Evolutionary conservation across 2,113 vertebrate genomes (phyloP).

Genomic region (Sturnus vulgaris): DNA sequence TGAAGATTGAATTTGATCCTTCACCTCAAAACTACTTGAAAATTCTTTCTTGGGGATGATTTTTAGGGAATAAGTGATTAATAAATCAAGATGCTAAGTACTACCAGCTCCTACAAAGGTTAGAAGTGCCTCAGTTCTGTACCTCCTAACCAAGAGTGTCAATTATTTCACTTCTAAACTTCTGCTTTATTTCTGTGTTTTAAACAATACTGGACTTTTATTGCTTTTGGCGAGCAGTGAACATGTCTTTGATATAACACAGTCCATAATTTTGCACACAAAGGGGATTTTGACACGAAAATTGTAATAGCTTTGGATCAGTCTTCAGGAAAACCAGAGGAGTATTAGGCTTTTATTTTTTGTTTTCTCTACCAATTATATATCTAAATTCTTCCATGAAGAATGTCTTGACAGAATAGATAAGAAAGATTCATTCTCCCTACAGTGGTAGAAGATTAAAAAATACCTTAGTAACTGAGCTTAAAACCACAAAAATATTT

Average conservation of each 20-base stretch:
- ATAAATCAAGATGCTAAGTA: conserved; percentile 16
- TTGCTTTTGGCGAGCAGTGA: conserved; percentile 8
- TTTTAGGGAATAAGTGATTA: neutral
- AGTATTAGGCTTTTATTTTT: conserved; percentile 3
- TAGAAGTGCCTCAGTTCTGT: neutral
- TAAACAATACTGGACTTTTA: conserved; percentile 43
- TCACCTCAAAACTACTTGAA: neutral
- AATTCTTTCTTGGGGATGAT: neutral
- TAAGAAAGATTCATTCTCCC: neutral
- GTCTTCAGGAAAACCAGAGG: neutral
- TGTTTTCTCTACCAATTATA: conserved; percentile 15
- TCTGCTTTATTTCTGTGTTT: conserved; percentile 38
- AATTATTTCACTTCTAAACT: neutral
- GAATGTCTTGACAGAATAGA: neutral
- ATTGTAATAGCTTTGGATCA: neutral
- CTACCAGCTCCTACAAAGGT: neutral
- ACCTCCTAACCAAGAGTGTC: neutral
- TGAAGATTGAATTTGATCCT: neutral
- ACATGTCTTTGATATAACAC: conserved; percentile 34
- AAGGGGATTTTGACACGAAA: conserved; percentile 16
- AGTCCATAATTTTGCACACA: conserved; percentile 14
- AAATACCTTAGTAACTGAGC: neutral
- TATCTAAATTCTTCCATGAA: neutral
- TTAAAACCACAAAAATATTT: neutral
- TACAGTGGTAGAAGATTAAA: neutral